Base-by-base conservation (phyloP, 2,113 vertebrate genomes). In the Xenus cinereus region DNA sequence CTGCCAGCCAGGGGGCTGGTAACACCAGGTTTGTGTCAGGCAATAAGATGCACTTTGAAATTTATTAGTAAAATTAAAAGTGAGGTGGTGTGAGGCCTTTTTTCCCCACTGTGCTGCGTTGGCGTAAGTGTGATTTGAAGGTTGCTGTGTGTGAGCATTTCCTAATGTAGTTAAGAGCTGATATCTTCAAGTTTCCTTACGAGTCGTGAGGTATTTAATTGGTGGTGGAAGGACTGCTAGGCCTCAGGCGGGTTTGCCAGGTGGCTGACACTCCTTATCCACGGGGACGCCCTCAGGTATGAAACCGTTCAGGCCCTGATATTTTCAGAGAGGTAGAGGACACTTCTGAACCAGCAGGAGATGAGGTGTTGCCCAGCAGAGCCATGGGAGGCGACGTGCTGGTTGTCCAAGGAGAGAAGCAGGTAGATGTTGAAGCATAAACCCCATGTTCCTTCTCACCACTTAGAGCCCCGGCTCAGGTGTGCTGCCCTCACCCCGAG, bases 341-440 rank as follows among this genome's bases (percentile, higher is more conserved):
- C 0, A 4, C 17, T 50, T 26, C 19, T 16, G 62, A 20, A 7
- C 23, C 28, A 3, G 21, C 28, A 19, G 22, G 54, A 45, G 37
- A 39, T 27, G 53, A n/a, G 23, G 28, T 4, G 8, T 33, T 53
- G 54, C 43, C 48, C 30, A 7, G 32, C 30, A 6, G 72, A 57
- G 27, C 50, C 1, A 1, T 0, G 2, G 28, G 51, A 4, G 9
- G 33, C 9, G 5, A 5, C 0, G 2, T 19, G 14, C 48, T 24
- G 12, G 1, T 5, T 62, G 4, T 50, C n/a, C 17, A 1, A 19
- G 51, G 64, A 54, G 53, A 56, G 33, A 1, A 50, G 32, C 0
- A 3, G 4, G 28, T 32, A 14, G 45, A 10, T 4, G 2, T 8
- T 10, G 11, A 67, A 48, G 3, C 21, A 3, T 9, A 14, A 64